Conservation (phyloP, 2,797 vertebrate species). For the Parambassis ranga region DNA sequence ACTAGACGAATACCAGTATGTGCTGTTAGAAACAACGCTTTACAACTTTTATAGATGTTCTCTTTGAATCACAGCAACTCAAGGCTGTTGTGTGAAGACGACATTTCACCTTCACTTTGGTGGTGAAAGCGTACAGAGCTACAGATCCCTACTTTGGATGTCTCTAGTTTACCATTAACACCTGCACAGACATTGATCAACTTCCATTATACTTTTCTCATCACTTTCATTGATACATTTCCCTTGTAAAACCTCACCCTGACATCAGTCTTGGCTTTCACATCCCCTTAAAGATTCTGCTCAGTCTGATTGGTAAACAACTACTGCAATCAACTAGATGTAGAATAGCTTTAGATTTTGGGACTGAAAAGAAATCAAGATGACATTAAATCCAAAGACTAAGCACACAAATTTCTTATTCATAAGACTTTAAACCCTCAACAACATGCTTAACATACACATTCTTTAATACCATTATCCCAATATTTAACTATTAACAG, state of each 20-base stretch:
- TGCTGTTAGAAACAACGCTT: conserved; percentile 40
- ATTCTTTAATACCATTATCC: conserved; percentile 28
- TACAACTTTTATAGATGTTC: conserved; percentile 2
- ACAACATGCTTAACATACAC: conserved; percentile 24
- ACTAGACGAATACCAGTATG: conserved; percentile 14
- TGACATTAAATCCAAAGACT: conserved; percentile 50
- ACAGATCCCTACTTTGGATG: conserved; percentile 38
- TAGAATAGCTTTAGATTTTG: conserved; percentile 45
- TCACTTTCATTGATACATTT: conserved; percentile 64
- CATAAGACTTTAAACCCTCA: conserved; percentile 38
- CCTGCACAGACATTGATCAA: conserved; percentile 65
- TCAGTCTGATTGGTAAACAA: conserved; percentile 52
- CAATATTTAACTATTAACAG: conserved; percentile 36
- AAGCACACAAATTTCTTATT: conserved; percentile 38
- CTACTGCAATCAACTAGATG: conserved; percentile 39
- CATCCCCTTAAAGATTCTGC: conserved; percentile 52
- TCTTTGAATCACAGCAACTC: conserved; percentile 37
- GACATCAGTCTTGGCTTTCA: conserved; percentile 48
- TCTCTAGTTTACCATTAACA: conserved; percentile 66
- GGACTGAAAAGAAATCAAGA: conserved; percentile 54
- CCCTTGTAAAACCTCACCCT: conserved; percentile 17
- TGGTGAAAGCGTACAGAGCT: conserved; percentile 12
- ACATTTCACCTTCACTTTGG: conserved; percentile 19
- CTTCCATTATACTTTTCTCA: conserved; percentile 70
- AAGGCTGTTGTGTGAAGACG: conserved; percentile 12